Percentiles rank a stretch among this genome's conserved stretches.
Conservation (phyloP, 1,140 invertebrate genomes). For the Gryon sp. region DNA sequence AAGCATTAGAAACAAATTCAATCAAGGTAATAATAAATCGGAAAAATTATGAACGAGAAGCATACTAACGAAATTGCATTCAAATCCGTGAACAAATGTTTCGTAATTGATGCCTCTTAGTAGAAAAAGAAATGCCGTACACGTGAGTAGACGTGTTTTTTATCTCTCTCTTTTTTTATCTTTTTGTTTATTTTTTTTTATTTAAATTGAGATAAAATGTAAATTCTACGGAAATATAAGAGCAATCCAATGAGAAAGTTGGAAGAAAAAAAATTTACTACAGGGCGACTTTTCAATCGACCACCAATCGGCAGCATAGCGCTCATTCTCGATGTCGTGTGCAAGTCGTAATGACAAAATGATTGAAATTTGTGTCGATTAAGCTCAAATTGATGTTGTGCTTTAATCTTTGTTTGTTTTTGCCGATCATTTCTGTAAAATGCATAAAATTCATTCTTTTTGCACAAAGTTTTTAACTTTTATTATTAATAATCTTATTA, state of each 20-base stretch:
- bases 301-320: conserved; percentile 66
- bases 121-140: conserved; percentile 41
- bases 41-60: conserved; percentile 59
- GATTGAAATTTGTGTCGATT: conserved; percentile 26
- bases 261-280: conserved; percentile 50
- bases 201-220: conserved; percentile 44
- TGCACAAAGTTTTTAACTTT: no score
- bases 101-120: conserved; percentile 17
- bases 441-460: no score
- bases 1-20: conserved; percentile 61
- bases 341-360: conserved; percentile 32
- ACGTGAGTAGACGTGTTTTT: conserved; percentile 46
- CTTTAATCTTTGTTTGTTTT: no score
- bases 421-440: no score
- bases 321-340: conserved; percentile 48
- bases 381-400: conserved; percentile 22
- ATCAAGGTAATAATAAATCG: conserved; percentile 47
- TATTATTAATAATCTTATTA: no score
- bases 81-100: conserved; percentile 48
- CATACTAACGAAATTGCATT: conserved; percentile 70
- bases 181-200: no score
- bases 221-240: conserved; percentile 55
- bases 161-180: no score
- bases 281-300: conserved; percentile 52
- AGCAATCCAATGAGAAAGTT: conserved; percentile 59